phyloP scores from a whole-genome alignment of 2,888 invertebrate genomes.

The Melikaiella ostensackeni region DNA sequence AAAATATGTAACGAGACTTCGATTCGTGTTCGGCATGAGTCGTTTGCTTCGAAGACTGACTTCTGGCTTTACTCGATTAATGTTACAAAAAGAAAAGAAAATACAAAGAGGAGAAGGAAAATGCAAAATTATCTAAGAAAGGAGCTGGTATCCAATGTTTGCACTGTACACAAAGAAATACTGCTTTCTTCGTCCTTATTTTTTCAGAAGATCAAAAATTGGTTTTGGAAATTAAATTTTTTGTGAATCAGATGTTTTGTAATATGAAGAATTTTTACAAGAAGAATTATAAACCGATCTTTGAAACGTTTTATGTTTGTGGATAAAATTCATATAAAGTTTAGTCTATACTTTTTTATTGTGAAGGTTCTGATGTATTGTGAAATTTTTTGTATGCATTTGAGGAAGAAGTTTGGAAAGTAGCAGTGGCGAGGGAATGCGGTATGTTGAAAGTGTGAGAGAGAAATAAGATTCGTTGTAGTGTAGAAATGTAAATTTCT shows the following conservation, averaged over 20 bases:
- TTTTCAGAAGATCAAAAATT: not conserved
- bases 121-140: constrained; percentile 3
- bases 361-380: constrained; percentile 4
- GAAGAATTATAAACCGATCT: not conserved
- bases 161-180: not conserved
- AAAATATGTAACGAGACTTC: constrained; percentile 10
- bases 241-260: not conserved
- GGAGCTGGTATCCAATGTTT: constrained; percentile 6
- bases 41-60: constrained; percentile 19
- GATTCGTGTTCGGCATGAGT: not conserved
- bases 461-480: constrained; percentile 28
- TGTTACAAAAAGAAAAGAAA: not conserved
- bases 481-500: constrained; percentile 59
- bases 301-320: not conserved
- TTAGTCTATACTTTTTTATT: not conserved
- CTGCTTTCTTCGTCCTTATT: not conserved
- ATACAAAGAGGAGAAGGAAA: not conserved
- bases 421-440: constrained; percentile 2
- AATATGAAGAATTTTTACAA: too few species aligned
- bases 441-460: not conserved
- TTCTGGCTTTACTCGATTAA: constrained; percentile 14
- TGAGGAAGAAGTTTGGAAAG: not conserved
- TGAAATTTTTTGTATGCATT: not conserved
- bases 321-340: not conserved
- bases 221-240: not conserved